Evolutionary conservation across 2,888 invertebrate species (phyloP).

Genomic region (Apotomis betuletana): DNA sequence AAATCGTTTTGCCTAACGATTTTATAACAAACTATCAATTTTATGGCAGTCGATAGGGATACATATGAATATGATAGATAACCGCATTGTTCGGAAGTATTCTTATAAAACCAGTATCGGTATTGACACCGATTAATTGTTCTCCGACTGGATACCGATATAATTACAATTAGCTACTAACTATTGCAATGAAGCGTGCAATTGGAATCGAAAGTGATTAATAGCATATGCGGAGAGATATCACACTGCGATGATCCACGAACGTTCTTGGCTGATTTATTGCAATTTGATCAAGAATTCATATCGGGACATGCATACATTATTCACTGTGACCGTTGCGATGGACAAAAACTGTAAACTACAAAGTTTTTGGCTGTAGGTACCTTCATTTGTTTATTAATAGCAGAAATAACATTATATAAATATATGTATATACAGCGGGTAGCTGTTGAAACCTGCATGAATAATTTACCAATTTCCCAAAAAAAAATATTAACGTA

Average conservation of each 20-base stretch:
- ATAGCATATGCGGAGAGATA: conserved; percentile 20
- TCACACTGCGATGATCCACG: conserved; percentile 19
- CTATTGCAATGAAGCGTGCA: conserved; percentile 20
- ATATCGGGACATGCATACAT: neutral
- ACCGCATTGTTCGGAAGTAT: neutral
- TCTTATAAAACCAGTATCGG: conserved; percentile 1
- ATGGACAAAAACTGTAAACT: neutral
- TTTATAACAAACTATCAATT: too few relatives aligned
- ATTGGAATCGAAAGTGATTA: conserved; percentile 28
- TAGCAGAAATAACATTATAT: too few relatives aligned
- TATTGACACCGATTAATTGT: conserved; percentile 12
- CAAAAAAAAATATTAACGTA: too few relatives aligned
- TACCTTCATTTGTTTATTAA: too few relatives aligned
- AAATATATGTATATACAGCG: too few relatives aligned
- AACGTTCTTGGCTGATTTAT: conserved; percentile 18
- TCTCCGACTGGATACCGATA: conserved; percentile 13
- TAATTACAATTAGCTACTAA: conserved; percentile 11
- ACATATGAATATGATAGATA: too few relatives aligned
- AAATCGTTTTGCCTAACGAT: too few relatives aligned
- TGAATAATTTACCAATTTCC: too few relatives aligned
- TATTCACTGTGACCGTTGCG: neutral
- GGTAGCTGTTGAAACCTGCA: too few relatives aligned
- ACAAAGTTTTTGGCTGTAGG: neutral
- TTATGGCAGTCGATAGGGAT: too few relatives aligned
- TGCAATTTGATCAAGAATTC: conserved; percentile 1